These are phyloP conservation scores for Montipora cactus DNA, from an alignment of 64 coral and sea anemone species.

Conservation along the genomic window DNA sequence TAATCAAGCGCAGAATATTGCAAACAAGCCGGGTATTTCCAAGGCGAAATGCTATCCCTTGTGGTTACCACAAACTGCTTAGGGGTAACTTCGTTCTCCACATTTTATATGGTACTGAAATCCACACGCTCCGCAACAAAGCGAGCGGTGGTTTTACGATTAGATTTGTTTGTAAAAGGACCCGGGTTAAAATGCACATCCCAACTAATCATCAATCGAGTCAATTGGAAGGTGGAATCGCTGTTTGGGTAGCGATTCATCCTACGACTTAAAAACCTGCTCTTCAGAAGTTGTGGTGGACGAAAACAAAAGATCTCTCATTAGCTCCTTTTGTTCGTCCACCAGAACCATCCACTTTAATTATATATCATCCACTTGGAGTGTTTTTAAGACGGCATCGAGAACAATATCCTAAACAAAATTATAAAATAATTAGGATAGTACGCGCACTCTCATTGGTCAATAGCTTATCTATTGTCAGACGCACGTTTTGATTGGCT, in stretches of 20 bases:
- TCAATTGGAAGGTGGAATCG: conserved; percentile 15
- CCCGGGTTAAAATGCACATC: conserved; percentile 14
- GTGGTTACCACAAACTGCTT: neutral
- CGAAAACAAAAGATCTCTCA: too few relatives aligned
- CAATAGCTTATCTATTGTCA: too few relatives aligned
- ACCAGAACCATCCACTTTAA: too few relatives aligned
- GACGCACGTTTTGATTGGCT: too few relatives aligned
- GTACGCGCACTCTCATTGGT: too few relatives aligned
- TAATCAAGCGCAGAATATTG: neutral
- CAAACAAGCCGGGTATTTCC: neutral
- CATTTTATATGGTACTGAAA: conserved; percentile 41
- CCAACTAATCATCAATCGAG: conserved; percentile 8
- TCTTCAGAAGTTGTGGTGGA: neutral
- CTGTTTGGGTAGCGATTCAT: conserved; percentile 12
- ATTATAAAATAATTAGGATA: too few relatives aligned
- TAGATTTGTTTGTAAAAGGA: neutral
- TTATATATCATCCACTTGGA: too few relatives aligned
- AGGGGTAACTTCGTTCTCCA: neutral
- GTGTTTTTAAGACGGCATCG: too few relatives aligned
- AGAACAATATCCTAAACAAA: too few relatives aligned
- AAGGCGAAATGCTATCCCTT: neutral
- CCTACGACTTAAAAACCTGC: neutral
- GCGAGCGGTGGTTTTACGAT: conserved; percentile 6
- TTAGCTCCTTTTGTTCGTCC: too few relatives aligned
- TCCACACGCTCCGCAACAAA: conserved; percentile 13